phyloP scores from a whole-genome alignment of 2,888 invertebrate genomes.

The Pollenia angustigena region DNA sequence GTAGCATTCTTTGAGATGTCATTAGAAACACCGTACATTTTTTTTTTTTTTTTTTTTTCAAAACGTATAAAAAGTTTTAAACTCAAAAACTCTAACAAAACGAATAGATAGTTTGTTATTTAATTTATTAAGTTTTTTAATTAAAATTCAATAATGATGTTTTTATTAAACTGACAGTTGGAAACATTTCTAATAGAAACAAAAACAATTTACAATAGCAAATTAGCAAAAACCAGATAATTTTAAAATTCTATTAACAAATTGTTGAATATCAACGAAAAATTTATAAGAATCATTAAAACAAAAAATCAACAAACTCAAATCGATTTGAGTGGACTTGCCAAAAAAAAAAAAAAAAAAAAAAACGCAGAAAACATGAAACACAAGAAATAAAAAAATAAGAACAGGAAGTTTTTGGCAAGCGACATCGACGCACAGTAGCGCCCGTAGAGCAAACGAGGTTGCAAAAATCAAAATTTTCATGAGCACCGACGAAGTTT shows the following conservation, averaged over 20 bases:
- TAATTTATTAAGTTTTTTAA: neutral
- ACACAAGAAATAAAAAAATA: neutral
- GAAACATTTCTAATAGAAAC: neutral
- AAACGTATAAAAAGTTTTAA: no score
- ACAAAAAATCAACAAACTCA: neutral
- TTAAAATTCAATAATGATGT: constrained; percentile 10
- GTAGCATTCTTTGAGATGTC: no score
- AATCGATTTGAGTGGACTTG: neutral
- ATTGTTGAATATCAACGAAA: neutral
- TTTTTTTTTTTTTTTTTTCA: no score
- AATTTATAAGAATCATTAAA: constrained; percentile 8
- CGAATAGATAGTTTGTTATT: neutral
- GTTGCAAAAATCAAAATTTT: no score
- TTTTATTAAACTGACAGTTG: neutral
- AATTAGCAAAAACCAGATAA: neutral
- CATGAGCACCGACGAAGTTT: no score
- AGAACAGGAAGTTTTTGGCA: constrained; percentile 48
- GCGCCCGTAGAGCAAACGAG: no score
- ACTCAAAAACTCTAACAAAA: no score
- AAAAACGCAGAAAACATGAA: neutral
- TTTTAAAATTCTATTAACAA: constrained; percentile 21
- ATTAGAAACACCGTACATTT: no score
- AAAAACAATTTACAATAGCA: neutral
- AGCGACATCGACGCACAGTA: constrained; percentile 2
- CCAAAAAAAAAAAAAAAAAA: neutral